Evolutionary conservation across 2,113 vertebrate genomes (phyloP).

Genomic region (Formicarius rufipectus): DNA sequence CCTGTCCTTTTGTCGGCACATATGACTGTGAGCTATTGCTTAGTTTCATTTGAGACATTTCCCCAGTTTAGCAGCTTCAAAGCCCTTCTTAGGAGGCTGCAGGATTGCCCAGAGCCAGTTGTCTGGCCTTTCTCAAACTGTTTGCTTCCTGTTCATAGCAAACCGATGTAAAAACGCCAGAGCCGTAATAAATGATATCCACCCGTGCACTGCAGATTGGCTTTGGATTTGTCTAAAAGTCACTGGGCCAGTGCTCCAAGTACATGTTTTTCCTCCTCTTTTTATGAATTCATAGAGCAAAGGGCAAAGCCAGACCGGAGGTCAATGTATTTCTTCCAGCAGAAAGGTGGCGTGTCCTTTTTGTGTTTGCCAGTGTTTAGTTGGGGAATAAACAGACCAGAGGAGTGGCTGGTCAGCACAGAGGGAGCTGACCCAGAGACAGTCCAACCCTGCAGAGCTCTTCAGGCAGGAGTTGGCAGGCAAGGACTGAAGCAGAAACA

Average conservation of each 20-base stretch:
- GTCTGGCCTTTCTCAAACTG: constrained; percentile 52
- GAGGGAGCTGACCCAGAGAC: not conserved
- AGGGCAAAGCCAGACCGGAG: not conserved
- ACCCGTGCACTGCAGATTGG: not conserved
- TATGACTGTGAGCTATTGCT: not conserved
- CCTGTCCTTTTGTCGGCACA: not conserved
- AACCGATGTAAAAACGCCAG: constrained; percentile 20
- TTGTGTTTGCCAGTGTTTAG: not conserved
- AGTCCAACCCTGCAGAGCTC: not conserved
- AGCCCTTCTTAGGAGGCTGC: constrained; percentile 48
- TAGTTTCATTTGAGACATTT: constrained; percentile 21
- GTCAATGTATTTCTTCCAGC: constrained; percentile 6
- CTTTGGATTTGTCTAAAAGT: not conserved
- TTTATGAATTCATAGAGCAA: not conserved
- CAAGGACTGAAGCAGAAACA: not conserved
- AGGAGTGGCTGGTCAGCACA: not conserved
- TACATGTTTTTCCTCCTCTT: not conserved
- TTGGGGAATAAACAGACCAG: not conserved
- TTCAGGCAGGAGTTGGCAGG: not conserved
- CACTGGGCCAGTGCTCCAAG: not conserved
- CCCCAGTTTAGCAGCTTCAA: constrained; percentile 27
- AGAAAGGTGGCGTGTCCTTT: not conserved
- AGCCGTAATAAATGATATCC: constrained; percentile 12
- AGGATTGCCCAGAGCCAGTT: constrained; percentile 30
- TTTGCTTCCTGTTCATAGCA: constrained; percentile 49